These are phyloP conservation scores for Jacana jacana DNA, from an alignment of 2,113 vertebrate species.

Conservation along the genomic window DNA sequence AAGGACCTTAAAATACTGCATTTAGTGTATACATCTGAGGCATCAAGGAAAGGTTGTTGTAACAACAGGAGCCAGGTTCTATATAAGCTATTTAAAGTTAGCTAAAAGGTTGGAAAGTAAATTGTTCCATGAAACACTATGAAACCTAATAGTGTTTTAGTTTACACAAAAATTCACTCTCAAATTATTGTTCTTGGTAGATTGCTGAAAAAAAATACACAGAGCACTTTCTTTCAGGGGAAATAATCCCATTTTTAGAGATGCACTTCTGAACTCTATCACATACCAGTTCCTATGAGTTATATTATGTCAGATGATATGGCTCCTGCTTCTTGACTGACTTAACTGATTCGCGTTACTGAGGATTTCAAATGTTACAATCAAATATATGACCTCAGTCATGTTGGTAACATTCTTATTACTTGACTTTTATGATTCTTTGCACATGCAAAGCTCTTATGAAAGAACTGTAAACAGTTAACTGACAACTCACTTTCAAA, in stretches of 20 bases:
- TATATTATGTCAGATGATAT: neutral
- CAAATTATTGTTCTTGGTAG: neutral
- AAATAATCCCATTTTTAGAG: constrained; percentile 19
- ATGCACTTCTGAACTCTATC: neutral
- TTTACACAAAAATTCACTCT: neutral
- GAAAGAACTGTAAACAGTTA: neutral
- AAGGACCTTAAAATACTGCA: constrained; percentile 16
- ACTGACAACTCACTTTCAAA: neutral
- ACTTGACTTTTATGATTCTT: neutral
- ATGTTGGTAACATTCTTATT: neutral
- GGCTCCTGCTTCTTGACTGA: neutral
- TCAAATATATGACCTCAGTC: neutral
- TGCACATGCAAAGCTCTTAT: neutral
- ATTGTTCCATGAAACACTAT: neutral
- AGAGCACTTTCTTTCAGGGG: neutral
- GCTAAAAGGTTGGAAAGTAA: constrained; percentile 37
- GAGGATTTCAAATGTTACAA: neutral
- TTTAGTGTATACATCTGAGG: neutral
- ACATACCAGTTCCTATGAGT: neutral
- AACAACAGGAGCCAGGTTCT: constrained; percentile 4
- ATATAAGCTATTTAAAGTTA: constrained; percentile 4
- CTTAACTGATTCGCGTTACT: neutral
- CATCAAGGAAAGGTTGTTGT: neutral
- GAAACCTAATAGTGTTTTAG: neutral
- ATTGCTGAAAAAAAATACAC: neutral